A percentile compares a stretch with the other conserved stretches of the same genome.
Conservation (phyloP, 2,888 invertebrate genomes). For the Metacarcinus magister region DNA sequence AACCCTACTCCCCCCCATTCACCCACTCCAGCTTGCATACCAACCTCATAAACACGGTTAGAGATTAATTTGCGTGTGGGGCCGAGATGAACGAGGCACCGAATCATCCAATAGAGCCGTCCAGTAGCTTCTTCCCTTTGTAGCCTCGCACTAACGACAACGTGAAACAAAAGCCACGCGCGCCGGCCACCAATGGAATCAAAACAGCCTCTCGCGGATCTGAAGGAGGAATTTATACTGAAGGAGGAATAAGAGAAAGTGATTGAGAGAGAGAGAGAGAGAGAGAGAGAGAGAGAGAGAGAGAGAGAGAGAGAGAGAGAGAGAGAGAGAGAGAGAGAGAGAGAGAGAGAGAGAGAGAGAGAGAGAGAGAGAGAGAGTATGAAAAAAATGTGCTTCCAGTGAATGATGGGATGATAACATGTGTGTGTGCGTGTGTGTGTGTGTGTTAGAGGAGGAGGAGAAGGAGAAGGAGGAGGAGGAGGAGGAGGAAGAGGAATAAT, state of each 20-base stretch:
- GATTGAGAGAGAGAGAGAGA: neutral
- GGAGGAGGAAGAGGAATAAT: no score
- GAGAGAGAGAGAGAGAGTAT: neutral
- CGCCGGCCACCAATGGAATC: no score
- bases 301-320: neutral
- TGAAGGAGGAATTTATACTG: neutral
- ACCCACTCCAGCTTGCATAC: no score
- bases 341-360: conserved; percentile 2
- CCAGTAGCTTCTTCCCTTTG: no score
- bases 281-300: neutral
- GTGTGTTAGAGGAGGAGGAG: no score
- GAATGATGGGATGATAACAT: neutral
- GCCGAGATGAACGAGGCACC: neutral
- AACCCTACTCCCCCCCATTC: neutral
- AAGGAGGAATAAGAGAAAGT: neutral
- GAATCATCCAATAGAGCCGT: neutral
- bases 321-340: conserved; percentile 2
- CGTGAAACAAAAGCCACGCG: no score
- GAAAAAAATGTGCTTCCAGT: neutral
- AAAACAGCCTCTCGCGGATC: no score
- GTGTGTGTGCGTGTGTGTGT: no score
- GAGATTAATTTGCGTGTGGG: neutral
- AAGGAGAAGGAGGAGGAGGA: no score
- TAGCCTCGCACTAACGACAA: no score
- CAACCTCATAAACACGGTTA: no score